Evolutionary conservation across 2,888 invertebrate species (phyloP).

Genomic region (Itoplectis maculator): DNA sequence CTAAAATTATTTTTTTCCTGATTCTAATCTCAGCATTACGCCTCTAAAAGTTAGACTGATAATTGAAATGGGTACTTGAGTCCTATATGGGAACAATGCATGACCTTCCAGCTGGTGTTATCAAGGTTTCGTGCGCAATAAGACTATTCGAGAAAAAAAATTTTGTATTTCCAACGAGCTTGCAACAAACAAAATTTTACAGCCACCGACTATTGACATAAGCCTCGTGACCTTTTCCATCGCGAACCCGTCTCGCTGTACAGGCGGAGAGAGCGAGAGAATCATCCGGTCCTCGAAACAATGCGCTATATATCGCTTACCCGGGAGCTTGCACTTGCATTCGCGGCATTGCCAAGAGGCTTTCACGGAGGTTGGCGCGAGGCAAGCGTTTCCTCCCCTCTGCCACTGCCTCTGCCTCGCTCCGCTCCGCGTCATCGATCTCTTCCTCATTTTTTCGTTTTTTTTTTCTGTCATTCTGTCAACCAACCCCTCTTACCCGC

Average conservation of each 20-base stretch:
- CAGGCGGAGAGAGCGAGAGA: slow-evolving; percentile 26
- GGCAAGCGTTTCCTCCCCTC: slow-evolving; percentile 20
- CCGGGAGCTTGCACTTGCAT: slow-evolving; percentile 54
- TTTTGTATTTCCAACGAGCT: too few relatives aligned
- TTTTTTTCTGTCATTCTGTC: slow-evolving; percentile 22
- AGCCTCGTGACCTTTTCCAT: slow-evolving; percentile 29
- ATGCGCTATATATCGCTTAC: slow-evolving; percentile 42
- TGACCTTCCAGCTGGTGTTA: too few relatives aligned
- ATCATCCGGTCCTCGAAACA: slow-evolving; percentile 56
- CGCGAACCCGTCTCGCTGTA: not conserved
- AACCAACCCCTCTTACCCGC: slow-evolving; percentile 54
- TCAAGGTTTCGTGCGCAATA: too few relatives aligned
- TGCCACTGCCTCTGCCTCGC: not conserved
- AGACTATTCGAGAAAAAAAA: too few relatives aligned
- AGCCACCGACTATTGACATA: not conserved
- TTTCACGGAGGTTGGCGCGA: slow-evolving; percentile 41
- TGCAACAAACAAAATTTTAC: not conserved
- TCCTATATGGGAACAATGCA: too few relatives aligned
- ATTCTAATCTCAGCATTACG: too few relatives aligned
- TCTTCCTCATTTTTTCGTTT: slow-evolving; percentile 53
- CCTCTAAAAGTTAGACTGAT: too few relatives aligned
- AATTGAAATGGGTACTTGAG: too few relatives aligned
- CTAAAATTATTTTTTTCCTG: too few relatives aligned
- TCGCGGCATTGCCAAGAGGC: slow-evolving; percentile 40
- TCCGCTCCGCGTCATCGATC: slow-evolving; percentile 65